Percentiles rank a stretch among this genome's conserved stretches.
Conservation (phyloP, 2,113 vertebrate species). For the Amphilophus citrinellus region DNA sequence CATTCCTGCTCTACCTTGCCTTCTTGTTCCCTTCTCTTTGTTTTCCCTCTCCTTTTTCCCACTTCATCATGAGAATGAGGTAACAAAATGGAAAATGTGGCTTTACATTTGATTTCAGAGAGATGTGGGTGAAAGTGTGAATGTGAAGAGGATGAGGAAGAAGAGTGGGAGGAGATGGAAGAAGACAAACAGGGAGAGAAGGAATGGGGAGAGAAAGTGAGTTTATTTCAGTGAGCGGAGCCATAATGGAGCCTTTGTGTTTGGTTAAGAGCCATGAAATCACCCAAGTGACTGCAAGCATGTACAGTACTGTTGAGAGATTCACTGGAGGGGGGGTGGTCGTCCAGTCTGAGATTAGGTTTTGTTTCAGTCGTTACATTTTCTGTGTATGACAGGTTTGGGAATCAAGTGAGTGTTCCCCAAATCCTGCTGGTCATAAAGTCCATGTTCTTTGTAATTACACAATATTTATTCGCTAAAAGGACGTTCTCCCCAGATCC, state of each 20-base stretch:
- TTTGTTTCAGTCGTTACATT: constrained; percentile 1
- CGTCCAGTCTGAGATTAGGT: not conserved
- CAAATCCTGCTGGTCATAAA: not conserved
- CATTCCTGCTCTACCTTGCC: not conserved
- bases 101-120: not conserved
- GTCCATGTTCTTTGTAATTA: not conserved
- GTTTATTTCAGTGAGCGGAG: constrained; percentile 52
- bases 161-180: constrained; percentile 30
- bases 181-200: constrained; percentile 5
- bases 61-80: constrained; percentile 9
- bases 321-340: not conserved
- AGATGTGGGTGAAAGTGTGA: constrained; percentile 53
- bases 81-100: constrained; percentile 45
- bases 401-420: not conserved
- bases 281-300: constrained; percentile 66
- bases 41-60: not conserved
- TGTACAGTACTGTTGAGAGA: constrained; percentile 46
- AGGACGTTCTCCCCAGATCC: not conserved
- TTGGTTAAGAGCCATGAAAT: constrained; percentile 77
- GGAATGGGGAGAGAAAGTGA: constrained; percentile 37
- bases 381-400: not conserved
- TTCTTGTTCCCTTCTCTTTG: not conserved
- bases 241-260: constrained; percentile 78
- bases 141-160: constrained; percentile 37
- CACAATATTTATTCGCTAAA: not conserved